Base-by-base conservation (phyloP, 2,113 vertebrate species). In the Aegithalos caudatus region DNA sequence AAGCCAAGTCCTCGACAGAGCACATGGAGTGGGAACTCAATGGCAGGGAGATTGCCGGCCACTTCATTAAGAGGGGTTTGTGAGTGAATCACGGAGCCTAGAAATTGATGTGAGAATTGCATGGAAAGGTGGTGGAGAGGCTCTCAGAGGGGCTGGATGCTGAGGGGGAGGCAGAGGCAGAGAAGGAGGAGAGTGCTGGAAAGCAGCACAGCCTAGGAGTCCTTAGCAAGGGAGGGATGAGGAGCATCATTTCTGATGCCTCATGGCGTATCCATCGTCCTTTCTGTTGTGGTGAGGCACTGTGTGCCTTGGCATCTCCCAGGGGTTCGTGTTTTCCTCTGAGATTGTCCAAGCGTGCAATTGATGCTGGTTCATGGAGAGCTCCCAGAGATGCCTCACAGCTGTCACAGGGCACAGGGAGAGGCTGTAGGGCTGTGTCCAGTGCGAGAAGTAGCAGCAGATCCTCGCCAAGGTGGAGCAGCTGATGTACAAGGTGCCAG, bases 251-350 rank as follows among this genome's bases (percentile, higher is more conserved):
- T 65, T n/a, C 44, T 9, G 20, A 5, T 50, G 45, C 38, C 3
- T 25, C 11, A 1, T 3, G 7, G 58, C 1, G 0, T 24, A 19
- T 37, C 66, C 14, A 0, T 42, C 2, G 0, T 70, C 35, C 21
- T 56, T 31, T n/a, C 31, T 62, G 12, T 53, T 14, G 1, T 20
- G 33, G 42, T 0, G 1, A 71, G 78, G 42, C 37, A 12, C 23
- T 1, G 1, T 17, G 28, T 40, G 60, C 89, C 15, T 3, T 2
- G 25, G 25, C 45, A 11, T 67, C 29, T 81, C 31, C 54, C 60
- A 8, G 21, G 54, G 29, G 9, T 12, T 5, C 1, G 1, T 19
- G 17, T 45, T 64, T 14, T 28, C 16, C 17, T 57, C 58, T 29
- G 58, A 57, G 57, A 31, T 57, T 27, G 47, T 42, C 58, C 64